Evolutionary conservation across 2,888 invertebrate species (phyloP).

Genomic region (Drosophila paranaensis): DNA sequence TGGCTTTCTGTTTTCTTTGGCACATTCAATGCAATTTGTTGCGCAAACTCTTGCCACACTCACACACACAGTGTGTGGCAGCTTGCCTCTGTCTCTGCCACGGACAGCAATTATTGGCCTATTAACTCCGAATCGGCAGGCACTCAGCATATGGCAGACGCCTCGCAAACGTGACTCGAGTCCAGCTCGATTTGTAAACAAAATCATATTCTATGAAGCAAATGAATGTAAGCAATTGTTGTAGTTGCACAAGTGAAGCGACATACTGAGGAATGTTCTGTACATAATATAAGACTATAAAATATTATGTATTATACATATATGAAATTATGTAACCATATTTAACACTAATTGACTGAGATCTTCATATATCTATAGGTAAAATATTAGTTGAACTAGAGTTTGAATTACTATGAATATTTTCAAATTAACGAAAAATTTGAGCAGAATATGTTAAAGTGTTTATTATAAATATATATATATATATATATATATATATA

Average conservation of each 20-base stretch:
- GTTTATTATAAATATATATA: too few species aligned
- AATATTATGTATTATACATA: too few species aligned
- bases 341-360: too few species aligned
- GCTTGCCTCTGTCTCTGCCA: conserved; percentile 31
- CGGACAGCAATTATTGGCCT: conserved; percentile 58
- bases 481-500: too few species aligned
- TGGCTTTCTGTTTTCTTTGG: conserved; percentile 45
- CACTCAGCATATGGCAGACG: conserved; percentile 42
- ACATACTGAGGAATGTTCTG: neutral
- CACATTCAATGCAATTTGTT: conserved; percentile 50
- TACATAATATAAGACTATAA: too few species aligned
- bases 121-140: conserved; percentile 33
- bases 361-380: too few species aligned
- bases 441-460: too few species aligned
- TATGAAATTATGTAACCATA: too few species aligned
- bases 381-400: too few species aligned
- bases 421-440: too few species aligned
- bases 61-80: neutral
- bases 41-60: conserved; percentile 49
- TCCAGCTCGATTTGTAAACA: conserved; percentile 8
- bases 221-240: conserved; percentile 2
- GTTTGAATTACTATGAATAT: too few species aligned
- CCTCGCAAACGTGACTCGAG: conserved; percentile 45
- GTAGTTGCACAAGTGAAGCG: neutral
- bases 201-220: neutral